phyloP scores from a whole-genome alignment of 2,113 vertebrate species.

The Cichladusa arquata region DNA sequence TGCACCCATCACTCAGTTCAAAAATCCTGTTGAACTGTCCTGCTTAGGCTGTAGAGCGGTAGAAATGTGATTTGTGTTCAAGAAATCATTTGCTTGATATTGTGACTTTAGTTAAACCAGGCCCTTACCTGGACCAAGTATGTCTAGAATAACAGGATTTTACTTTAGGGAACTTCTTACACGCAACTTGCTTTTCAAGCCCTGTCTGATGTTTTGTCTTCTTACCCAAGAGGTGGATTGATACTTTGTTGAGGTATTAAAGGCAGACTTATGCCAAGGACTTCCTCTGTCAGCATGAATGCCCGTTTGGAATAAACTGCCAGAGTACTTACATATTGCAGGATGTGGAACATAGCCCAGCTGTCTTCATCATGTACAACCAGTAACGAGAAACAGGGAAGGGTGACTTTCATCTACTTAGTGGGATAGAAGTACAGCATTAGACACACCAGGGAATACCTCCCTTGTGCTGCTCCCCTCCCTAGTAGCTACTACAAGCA shows the following conservation, averaged over 20 bases:
- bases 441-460: neutral
- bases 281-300: neutral
- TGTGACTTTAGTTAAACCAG: neutral
- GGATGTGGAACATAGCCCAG: neutral
- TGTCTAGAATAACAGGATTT: neutral
- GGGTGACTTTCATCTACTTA: neutral
- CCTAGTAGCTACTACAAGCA: neutral
- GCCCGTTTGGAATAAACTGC: neutral
- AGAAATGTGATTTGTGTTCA: neutral
- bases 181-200: neutral
- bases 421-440: neutral
- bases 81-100: neutral
- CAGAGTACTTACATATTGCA: neutral
- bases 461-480: neutral
- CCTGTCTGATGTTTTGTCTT: neutral
- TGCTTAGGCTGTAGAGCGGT: neutral
- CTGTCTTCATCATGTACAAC: neutral
- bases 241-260: neutral
- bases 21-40: neutral
- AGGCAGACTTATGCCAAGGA: neutral
- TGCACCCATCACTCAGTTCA: neutral
- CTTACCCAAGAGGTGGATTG: neutral
- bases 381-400: neutral
- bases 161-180: neutral
- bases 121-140: neutral